phyloP scores from a whole-genome alignment of 2,888 invertebrate genomes.

The Oscheius onirici region DNA sequence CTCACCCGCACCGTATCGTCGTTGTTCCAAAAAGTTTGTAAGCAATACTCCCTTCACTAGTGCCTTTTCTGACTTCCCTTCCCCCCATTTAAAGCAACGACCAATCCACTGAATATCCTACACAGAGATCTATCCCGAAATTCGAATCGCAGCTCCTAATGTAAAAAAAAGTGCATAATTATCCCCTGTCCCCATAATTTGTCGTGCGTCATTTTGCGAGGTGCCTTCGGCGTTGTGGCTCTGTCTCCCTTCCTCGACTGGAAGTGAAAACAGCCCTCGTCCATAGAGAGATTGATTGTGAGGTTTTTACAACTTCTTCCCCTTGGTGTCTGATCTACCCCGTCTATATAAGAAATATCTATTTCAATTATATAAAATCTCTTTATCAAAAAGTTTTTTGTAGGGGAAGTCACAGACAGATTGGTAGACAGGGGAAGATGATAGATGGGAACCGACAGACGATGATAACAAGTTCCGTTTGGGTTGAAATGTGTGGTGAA shows the following conservation, averaged over 20 bases:
- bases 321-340: constrained; percentile 28
- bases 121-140: constrained; percentile 27
- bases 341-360: not conserved
- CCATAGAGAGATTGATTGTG: constrained; percentile 30
- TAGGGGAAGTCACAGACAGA: too few species aligned
- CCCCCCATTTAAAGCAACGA: constrained; percentile 13
- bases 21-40: constrained; percentile 3
- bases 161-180: constrained; percentile 30
- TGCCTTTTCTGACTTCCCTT: constrained; percentile 22
- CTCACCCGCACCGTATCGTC: constrained; percentile 23
- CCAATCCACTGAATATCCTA: constrained; percentile 27
- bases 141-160: not conserved
- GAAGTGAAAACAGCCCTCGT: not conserved
- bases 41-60: constrained; percentile 4
- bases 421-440: too few species aligned
- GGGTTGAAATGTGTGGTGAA: too few species aligned
- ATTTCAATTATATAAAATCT: constrained; percentile 3
- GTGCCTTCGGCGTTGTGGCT: constrained; percentile 13
- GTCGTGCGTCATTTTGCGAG: constrained; percentile 31
- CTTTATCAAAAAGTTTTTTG: not conserved
- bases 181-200: constrained; percentile 2
- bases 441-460: too few species aligned
- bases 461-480: too few species aligned
- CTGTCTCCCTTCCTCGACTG: not conserved
- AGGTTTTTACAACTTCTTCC: constrained; percentile 13